Evolutionary conservation across 2,888 invertebrate genomes (phyloP).

Genomic region (Phaedon cochleariae): DNA sequence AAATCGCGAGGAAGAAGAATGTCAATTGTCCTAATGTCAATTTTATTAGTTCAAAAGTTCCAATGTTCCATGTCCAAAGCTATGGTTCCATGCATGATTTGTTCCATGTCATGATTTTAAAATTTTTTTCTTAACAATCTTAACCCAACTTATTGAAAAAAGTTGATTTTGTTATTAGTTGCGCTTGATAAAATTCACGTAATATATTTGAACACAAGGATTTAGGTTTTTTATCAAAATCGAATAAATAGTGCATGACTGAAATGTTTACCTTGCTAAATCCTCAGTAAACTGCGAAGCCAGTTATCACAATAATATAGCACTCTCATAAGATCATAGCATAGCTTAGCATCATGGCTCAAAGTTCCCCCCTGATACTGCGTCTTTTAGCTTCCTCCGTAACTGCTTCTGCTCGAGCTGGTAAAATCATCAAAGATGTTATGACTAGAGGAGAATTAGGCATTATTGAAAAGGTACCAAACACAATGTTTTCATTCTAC

Average conservation of each 20-base stretch:
- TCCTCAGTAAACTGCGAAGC: too few species aligned
- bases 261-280: neutral
- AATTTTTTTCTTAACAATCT: too few species aligned
- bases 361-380: slow-evolving; percentile 72
- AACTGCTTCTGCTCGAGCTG: slow-evolving; percentile 82
- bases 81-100: too few species aligned
- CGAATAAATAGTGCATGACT: neutral
- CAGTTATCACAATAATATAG: too few species aligned
- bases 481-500: too few species aligned
- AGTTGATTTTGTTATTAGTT: neutral
- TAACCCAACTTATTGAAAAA: too few species aligned
- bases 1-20: too few species aligned
- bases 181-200: neutral
- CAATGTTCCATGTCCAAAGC: too few species aligned
- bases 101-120: too few species aligned
- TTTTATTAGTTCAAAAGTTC: too few species aligned
- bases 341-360: slow-evolving; percentile 75
- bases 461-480: slow-evolving; percentile 94
- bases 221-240: neutral
- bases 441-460: slow-evolving; percentile 89
- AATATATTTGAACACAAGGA: neutral
- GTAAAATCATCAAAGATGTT: slow-evolving; percentile 89
- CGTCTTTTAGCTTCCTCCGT: slow-evolving; percentile 81
- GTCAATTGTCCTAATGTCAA: too few species aligned
- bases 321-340: neutral